These are phyloP conservation scores for Brachyptera putata DNA, from an alignment of 2,888 invertebrate genomes.

Conservation along the genomic window DNA sequence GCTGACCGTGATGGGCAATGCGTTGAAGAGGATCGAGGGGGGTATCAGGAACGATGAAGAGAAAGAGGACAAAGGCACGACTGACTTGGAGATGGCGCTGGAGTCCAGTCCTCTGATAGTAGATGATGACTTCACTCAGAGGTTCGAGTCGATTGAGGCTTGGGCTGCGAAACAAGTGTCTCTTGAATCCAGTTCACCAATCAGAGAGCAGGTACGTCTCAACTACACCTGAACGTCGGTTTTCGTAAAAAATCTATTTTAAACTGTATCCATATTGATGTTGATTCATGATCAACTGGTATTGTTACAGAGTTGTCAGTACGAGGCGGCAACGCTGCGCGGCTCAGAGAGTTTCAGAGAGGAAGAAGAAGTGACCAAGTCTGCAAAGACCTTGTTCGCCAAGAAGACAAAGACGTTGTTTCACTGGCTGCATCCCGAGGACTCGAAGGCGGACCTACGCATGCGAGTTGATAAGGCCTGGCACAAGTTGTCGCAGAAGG, in stretches of 20 bases:
- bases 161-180: neutral
- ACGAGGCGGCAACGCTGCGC: too few species aligned
- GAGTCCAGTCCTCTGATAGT: neutral
- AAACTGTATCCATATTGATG: too few species aligned
- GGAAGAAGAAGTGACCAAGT: slow-evolving; percentile 2
- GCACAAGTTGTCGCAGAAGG: neutral
- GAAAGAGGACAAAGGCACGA: neutral
- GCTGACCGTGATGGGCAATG: neutral
- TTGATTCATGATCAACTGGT: too few species aligned
- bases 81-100: neutral
- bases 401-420: slow-evolving; percentile 8
- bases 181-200: neutral
- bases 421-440: slow-evolving; percentile 9
- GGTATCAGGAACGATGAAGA: neutral
- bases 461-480: neutral
- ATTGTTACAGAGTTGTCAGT: too few species aligned
- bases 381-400: neutral
- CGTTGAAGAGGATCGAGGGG: neutral
- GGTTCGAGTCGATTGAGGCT: neutral
- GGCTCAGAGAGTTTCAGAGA: too few species aligned
- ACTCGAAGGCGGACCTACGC: neutral
- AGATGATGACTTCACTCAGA: neutral
- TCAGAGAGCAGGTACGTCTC: too few species aligned
- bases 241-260: too few species aligned
- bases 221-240: too few species aligned